phyloP scores from a whole-genome alignment of 2,888 invertebrate species.

The Callimorpha dominula region DNA sequence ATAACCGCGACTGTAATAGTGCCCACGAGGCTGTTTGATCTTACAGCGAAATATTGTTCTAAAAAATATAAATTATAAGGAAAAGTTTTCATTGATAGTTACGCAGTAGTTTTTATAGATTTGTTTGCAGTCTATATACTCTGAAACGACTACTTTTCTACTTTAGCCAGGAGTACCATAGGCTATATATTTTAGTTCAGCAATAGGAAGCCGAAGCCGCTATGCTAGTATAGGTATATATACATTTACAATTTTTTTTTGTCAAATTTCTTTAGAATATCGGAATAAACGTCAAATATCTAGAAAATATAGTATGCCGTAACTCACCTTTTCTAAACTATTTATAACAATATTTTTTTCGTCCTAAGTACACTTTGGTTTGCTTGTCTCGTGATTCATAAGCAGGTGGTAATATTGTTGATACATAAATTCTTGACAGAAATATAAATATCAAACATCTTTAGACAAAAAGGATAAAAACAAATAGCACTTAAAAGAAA shows the following conservation, averaged over 20 bases:
- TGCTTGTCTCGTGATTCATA: not conserved
- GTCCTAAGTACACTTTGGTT: slow-evolving; percentile 4
- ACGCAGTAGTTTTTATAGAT: too few relatives aligned
- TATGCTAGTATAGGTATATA: too few relatives aligned
- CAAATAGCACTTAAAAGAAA: slow-evolving; percentile 42
- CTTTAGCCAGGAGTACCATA: too few relatives aligned
- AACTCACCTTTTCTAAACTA: not conserved
- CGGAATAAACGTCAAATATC: not conserved
- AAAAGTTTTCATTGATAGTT: too few relatives aligned
- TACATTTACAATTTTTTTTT: not conserved
- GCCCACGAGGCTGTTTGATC: too few relatives aligned
- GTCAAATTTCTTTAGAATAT: not conserved
- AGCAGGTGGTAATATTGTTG: not conserved
- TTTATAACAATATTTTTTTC: not conserved
- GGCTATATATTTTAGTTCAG: too few relatives aligned
- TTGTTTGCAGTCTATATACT: too few relatives aligned
- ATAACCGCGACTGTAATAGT: too few relatives aligned
- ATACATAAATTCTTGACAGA: not conserved
- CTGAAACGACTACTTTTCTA: too few relatives aligned
- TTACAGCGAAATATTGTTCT: too few relatives aligned
- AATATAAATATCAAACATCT: not conserved
- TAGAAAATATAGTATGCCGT: not conserved
- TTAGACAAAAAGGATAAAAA: slow-evolving; percentile 7
- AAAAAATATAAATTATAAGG: too few relatives aligned
- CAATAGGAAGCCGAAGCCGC: too few relatives aligned